A percentile compares a stretch with the other conserved stretches of the same genome.
Conservation (phyloP, 2,113 vertebrate genomes). For the Oreochromis aureus region DNA sequence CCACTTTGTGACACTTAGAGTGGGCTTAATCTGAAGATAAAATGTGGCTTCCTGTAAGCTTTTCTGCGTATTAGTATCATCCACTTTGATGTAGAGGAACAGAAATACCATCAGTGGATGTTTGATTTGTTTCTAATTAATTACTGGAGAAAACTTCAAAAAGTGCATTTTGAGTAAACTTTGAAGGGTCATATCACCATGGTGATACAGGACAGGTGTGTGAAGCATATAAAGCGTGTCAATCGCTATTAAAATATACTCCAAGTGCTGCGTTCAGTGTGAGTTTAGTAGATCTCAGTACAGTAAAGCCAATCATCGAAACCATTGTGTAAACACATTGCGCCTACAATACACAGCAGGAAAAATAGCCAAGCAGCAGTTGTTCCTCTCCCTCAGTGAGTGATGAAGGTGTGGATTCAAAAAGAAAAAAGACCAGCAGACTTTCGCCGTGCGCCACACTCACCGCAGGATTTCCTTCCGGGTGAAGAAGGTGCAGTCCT, state of each 20-base stretch:
- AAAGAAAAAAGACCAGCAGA: neutral
- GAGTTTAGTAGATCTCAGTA: neutral
- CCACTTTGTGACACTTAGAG: neutral
- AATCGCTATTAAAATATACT: neutral
- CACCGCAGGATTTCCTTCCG: slow-evolving; percentile 94
- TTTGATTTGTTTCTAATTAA: neutral
- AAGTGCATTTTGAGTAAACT: neutral
- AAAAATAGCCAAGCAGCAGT: neutral
- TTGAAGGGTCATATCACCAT: neutral
- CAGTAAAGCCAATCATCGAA: neutral
- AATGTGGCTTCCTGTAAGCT: neutral
- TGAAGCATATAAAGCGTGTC: neutral
- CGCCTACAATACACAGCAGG: neutral
- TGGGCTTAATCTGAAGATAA: neutral
- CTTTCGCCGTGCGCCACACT: slow-evolving; percentile 46
- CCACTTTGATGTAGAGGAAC: neutral
- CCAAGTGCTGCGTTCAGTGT: neutral
- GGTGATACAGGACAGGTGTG: neutral
- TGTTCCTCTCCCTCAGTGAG: neutral
- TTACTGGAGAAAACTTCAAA: neutral
- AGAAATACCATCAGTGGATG: neutral
- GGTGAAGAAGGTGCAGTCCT: slow-evolving; percentile 96
- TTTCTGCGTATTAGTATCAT: rapidly evolving
- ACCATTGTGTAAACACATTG: rapidly evolving
- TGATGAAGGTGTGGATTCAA: neutral